Conservation (phyloP, 2,113 vertebrate species). For the Cardinalis cardinalis region DNA sequence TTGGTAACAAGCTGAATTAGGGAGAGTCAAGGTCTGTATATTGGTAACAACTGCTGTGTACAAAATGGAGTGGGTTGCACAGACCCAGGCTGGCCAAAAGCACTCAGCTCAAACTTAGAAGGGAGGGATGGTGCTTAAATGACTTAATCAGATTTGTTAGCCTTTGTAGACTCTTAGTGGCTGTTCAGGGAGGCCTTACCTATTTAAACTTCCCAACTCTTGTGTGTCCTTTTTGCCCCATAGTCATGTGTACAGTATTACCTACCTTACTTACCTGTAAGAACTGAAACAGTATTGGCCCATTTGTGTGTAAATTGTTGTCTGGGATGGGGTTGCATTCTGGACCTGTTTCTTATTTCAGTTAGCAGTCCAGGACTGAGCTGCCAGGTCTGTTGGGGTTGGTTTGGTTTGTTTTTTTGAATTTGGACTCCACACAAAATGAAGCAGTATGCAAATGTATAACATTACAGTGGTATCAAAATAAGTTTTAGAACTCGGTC, state of each 20-base stretch:
- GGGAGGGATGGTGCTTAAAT: not conserved
- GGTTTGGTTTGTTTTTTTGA: not conserved
- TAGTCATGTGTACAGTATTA: not conserved
- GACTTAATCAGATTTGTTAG: constrained; percentile 35
- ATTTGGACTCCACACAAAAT: not conserved
- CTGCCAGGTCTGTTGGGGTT: not conserved
- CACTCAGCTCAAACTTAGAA: not conserved
- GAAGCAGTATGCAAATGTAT: not conserved
- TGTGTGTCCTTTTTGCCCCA: not conserved
- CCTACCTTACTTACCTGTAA: not conserved
- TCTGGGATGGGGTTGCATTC: not conserved
- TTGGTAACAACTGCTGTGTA: not conserved
- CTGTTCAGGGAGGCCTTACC: not conserved
- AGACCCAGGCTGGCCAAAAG: not conserved
- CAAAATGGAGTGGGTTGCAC: not conserved
- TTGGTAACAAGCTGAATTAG: not conserved
- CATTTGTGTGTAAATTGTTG: fast-evolving
- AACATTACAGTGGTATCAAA: not conserved
- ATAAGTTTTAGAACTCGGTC: not conserved
- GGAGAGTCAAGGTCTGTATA: not conserved
- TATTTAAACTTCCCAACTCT: not conserved
- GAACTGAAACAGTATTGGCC: not conserved
- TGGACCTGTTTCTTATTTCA: not conserved
- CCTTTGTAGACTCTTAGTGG: not conserved
- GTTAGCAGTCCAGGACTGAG: not conserved